Evolutionary conservation across 2,888 invertebrate genomes (phyloP).

Genomic region (Argyra leucocephala): DNA sequence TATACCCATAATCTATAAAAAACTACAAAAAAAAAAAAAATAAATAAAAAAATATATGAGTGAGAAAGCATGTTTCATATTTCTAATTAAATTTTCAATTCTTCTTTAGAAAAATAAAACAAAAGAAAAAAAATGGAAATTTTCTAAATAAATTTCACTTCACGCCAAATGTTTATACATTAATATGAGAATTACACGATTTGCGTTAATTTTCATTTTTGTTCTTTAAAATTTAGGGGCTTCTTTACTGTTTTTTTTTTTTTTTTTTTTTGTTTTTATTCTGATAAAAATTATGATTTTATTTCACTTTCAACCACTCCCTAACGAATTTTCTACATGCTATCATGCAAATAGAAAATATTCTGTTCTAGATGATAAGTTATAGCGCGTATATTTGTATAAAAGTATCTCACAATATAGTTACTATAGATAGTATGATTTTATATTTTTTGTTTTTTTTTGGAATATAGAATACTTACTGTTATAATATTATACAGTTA

Average conservation of each 20-base stretch:
- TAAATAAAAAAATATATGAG: background rate
- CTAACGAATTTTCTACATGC: background rate
- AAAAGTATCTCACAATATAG: no score
- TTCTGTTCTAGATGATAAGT: background rate
- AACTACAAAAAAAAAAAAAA: no score
- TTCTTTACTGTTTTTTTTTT: background rate
- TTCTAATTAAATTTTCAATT: background rate
- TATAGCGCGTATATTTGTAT: background rate
- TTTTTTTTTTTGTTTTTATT: background rate
- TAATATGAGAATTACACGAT: background rate
- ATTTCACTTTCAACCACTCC: background rate
- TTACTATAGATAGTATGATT: background rate
- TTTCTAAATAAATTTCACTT: background rate
- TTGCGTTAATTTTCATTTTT: background rate
- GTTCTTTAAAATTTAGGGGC: no score
- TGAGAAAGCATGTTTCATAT: background rate
- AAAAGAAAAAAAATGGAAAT: background rate
- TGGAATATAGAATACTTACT: background rate
- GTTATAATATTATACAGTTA: no score
- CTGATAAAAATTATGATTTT: background rate
- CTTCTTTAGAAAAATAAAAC: background rate
- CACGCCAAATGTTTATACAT: background rate
- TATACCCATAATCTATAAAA: no score
- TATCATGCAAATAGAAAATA: background rate
- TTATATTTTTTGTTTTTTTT: background rate